Evolutionary conservation across 1,140 invertebrate species (phyloP), one percentile per base, ranked within the genome.

Genomic region (Oscheius sp.): DNA sequence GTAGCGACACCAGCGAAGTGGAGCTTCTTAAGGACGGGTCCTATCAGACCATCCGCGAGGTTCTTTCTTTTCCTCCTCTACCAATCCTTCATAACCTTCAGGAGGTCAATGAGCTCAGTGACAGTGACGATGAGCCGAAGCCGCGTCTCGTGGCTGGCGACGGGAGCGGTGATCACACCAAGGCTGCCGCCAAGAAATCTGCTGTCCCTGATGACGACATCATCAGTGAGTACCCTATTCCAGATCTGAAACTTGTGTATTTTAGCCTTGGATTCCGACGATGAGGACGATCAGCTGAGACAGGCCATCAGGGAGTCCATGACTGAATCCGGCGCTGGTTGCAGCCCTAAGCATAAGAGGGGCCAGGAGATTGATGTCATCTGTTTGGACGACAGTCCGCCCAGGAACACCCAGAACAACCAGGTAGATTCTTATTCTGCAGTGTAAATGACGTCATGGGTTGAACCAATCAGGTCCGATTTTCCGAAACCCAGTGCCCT

Each of bases 101-200:
- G 29, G 23, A 15, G 23, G 0, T 23, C 10, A 15, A 15, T 71
- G 65, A 35, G 34, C 87, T 77, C 81, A 90, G 74, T 85, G 90
- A 80, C 87, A 88, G 73, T 85, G 85, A 82, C 85, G 87, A 82
- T 87, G 88, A 83, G 45, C n/a, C n/a, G n/a, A 18, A 52, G 23
- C 34, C 62, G 18, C 36, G 36, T n/a, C n/a, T n/a, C n/a, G n/a
- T n/a, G n/a, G n/a, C n/a, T n/a, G n/a, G n/a, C n/a, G n/a, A n/a
- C n/a, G n/a, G n/a, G n/a, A 67, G 29, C 20, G 49, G 35, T 29
- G 15, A 15, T 38, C 10, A 63, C 10, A 63, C 61, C 61, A 1
- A 42, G n/a, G 38, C n/a, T 42, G 38, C 38, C 7, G 38, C 38
- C n/a, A 23, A 23, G 23, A 58, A 58, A 15, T 23, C 10, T 10